phyloP scores from a whole-genome alignment of 2,797 vertebrate species.

The Xiphorhynchus erythropygius region DNA sequence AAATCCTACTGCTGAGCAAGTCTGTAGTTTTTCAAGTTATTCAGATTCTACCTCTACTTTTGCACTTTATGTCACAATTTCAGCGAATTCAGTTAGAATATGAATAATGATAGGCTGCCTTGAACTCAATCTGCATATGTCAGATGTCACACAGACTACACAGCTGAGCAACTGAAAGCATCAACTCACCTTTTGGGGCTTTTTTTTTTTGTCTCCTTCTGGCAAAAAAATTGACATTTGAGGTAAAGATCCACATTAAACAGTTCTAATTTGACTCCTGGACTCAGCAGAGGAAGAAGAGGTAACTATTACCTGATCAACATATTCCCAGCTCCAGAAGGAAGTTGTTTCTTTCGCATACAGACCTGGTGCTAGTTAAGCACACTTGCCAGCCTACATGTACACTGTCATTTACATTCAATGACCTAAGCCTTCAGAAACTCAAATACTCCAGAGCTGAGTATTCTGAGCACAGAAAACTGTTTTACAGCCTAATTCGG shows the following conservation, averaged over 20 bases:
- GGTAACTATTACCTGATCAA: background rate
- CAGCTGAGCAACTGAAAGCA: background rate
- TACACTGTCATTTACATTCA: rapidly evolving
- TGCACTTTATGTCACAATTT: background rate
- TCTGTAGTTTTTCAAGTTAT: background rate
- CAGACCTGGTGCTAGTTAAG: background rate
- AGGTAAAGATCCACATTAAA: background rate
- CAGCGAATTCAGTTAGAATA: background rate
- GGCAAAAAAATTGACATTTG: background rate
- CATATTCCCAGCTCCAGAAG: background rate
- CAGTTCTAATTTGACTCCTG: background rate
- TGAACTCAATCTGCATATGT: background rate
- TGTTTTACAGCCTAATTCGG: background rate
- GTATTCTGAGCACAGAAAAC: background rate
- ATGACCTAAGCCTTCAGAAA: background rate
- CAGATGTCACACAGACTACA: background rate
- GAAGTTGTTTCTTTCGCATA: background rate
- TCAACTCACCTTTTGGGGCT: rapidly evolving
- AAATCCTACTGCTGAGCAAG: background rate
- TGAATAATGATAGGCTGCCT: background rate
- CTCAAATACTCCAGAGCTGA: rapidly evolving
- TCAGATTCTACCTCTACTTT: background rate
- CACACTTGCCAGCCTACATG: background rate
- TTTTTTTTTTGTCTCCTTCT: background rate
- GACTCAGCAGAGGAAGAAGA: background rate